Percentiles rank a stretch among this genome's conserved stretches.
Conservation (phyloP, 2,113 vertebrate genomes). For the Chaetura pelagica region DNA sequence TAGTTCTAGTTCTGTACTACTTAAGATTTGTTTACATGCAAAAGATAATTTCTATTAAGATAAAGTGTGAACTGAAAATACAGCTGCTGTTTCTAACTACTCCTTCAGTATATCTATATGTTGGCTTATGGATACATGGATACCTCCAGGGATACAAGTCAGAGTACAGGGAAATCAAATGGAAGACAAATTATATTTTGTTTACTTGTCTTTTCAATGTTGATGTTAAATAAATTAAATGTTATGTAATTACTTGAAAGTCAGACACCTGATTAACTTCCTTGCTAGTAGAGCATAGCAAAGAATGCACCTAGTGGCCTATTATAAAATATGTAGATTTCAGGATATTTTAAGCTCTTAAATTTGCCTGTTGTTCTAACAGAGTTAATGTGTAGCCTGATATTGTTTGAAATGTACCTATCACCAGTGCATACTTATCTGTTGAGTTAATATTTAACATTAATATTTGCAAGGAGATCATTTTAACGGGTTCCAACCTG, state of each 20-base stretch:
- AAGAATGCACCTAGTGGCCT: neutral
- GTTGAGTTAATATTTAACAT: neutral
- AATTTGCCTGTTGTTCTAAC: neutral
- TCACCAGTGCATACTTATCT: neutral
- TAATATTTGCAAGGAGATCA: neutral
- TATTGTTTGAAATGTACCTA: neutral
- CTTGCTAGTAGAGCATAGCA: neutral
- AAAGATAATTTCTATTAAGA: neutral
- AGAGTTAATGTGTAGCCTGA: neutral
- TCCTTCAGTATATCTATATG: neutral
- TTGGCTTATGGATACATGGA: neutral
- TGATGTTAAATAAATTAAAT: neutral
- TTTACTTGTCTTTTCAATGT: neutral
- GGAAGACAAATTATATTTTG: neutral
- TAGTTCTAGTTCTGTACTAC: neutral
- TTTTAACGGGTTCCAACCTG: neutral
- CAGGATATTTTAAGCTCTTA: neutral
- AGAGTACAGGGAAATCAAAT: neutral
- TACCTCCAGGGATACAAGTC: neutral
- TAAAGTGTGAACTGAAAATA: neutral
- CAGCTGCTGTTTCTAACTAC: neutral
- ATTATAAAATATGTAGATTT: neutral
- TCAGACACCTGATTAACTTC: neutral
- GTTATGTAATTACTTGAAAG: neutral
- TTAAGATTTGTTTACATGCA: neutral